phyloP scores from a whole-genome alignment of 2,797 vertebrate genomes.

The Xerus rutilus region DNA sequence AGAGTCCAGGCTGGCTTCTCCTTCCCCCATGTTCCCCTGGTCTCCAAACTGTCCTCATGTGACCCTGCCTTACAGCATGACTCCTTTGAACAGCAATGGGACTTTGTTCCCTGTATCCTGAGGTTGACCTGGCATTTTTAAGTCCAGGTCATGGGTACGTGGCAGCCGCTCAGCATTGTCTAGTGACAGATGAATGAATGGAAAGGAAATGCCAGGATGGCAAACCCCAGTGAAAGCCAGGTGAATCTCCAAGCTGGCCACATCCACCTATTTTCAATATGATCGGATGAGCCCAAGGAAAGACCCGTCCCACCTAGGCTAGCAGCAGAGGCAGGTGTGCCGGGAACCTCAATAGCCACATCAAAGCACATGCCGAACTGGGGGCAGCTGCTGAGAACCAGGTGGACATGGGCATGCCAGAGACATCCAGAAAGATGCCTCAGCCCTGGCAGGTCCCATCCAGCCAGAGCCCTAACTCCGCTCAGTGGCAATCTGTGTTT shows the following conservation, averaged over 20 bases:
- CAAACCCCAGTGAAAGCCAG: background rate
- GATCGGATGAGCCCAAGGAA: background rate
- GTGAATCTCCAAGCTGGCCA: background rate
- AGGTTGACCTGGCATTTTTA: background rate
- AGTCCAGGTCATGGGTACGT: background rate
- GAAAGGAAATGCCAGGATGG: background rate
- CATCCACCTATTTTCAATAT: background rate
- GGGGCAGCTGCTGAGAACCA: background rate
- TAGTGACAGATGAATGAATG: background rate
- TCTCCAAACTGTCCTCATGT: background rate
- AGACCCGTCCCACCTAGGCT: fast-evolving
- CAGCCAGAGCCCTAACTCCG: conserved; percentile 37
- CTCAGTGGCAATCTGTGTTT: conserved; percentile 76
- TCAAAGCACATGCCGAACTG: fast-evolving
- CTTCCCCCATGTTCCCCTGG: background rate
- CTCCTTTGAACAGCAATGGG: background rate
- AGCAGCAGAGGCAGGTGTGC: fast-evolving
- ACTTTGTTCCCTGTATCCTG: background rate
- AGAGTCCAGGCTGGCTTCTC: background rate
- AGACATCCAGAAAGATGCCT: background rate
- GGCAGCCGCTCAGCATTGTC: background rate
- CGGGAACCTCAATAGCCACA: background rate
- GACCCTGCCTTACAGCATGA: background rate
- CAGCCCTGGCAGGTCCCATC: conserved; percentile 3
- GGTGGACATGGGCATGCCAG: background rate